A percentile compares a stretch with the other conserved stretches of the same genome.
phyloP scores from a whole-genome alignment of 2,113 vertebrate genomes.

The Oxyura jamaicensis region DNA sequence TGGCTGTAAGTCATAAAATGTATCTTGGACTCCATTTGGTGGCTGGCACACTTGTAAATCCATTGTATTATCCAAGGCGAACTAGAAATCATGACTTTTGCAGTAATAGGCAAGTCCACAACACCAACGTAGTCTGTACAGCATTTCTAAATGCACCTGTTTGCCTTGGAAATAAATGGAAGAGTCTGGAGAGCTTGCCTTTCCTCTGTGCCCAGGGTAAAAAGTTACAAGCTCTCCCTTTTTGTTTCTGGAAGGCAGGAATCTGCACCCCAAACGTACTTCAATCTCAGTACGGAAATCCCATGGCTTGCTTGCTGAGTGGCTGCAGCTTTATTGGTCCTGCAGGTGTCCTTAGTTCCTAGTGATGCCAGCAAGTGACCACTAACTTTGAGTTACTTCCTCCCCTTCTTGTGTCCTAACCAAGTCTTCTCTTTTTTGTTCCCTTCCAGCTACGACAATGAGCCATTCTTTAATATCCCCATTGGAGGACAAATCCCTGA shows the following conservation, averaged over 20 bases:
- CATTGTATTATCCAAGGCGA: background rate
- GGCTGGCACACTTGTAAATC: background rate
- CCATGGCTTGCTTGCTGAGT: background rate
- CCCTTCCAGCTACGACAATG: slow-evolving; percentile 70
- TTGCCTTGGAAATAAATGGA: background rate
- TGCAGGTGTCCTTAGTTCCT: background rate
- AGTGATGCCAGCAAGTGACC: background rate
- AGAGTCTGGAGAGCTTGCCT: background rate
- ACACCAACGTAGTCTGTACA: background rate
- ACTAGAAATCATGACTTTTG: background rate
- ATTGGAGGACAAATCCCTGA: slow-evolving; percentile 84
- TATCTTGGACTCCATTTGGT: background rate
- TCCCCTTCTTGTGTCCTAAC: background rate
- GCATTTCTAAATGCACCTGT: background rate
- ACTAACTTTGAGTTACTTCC: background rate
- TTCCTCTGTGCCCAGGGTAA: background rate
- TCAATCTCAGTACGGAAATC: background rate
- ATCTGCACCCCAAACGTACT: background rate
- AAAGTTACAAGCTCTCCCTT: background rate
- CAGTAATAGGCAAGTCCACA: background rate
- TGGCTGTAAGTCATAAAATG: background rate
- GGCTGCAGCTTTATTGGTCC: background rate
- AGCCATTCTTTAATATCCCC: slow-evolving; percentile 81
- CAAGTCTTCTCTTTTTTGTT: background rate
- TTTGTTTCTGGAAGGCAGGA: background rate